Conservation (phyloP, 2,888 invertebrate species). For the Odontomyia ornata region DNA sequence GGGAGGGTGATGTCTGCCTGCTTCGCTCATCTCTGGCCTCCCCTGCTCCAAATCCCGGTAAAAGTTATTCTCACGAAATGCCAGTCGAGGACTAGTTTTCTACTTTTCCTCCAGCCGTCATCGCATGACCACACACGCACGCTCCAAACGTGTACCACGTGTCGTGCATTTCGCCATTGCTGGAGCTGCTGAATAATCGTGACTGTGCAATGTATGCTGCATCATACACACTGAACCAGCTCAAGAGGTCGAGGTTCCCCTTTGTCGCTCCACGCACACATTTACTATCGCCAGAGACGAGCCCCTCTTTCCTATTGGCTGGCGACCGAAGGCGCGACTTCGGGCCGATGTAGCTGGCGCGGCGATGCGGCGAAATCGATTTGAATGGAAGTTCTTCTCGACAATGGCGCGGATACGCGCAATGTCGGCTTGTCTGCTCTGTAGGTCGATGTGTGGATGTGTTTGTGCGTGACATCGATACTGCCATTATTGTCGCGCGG, state of each 20-base stretch:
- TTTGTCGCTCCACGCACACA: slow-evolving; percentile 15
- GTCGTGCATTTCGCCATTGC: background rate
- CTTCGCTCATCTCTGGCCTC: background rate
- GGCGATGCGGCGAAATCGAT: slow-evolving; percentile 33
- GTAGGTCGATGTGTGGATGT: too few species aligned
- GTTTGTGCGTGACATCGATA: background rate
- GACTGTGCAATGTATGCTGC: background rate
- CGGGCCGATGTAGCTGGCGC: slow-evolving; percentile 4
- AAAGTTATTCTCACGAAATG: background rate
- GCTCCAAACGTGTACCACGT: slow-evolving; percentile 12
- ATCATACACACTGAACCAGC: background rate
- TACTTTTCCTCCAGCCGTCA: background rate
- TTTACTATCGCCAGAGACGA: slow-evolving; percentile 45
- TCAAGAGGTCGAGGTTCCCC: slow-evolving; percentile 26
- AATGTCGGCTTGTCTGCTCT: background rate
- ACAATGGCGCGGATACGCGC: background rate
- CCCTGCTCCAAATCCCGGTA: background rate
- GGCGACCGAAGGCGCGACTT: slow-evolving; percentile 46
- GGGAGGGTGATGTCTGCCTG: background rate
- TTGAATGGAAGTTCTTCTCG: background rate
- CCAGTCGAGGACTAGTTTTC: background rate
- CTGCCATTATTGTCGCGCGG: too few species aligned
- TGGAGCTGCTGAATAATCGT: slow-evolving; percentile 10
- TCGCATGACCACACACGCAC: slow-evolving; percentile 5
- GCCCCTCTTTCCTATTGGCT: slow-evolving; percentile 50